Evolutionary conservation across 1,140 invertebrate genomes (phyloP).

Genomic region (Neodiprion pinetum): DNA sequence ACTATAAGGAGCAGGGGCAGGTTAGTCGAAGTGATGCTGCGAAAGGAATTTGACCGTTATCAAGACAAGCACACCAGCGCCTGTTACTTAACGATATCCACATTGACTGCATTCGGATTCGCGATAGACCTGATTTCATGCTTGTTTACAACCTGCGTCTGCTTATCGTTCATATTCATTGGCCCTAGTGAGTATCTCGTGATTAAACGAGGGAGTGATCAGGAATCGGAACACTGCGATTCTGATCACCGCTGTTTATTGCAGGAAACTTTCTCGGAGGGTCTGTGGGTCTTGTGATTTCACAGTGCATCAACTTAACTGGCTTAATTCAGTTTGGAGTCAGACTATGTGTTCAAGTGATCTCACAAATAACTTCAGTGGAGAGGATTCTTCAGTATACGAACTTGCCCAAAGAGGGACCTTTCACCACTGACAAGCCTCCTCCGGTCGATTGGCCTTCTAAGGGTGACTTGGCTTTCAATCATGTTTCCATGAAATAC

Average conservation of each 20-base stretch:
- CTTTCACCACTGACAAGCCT: too few species aligned
- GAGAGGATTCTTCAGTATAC: too few species aligned
- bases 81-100: slow-evolving; percentile 68
- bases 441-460: too few species aligned
- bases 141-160: slow-evolving; percentile 41
- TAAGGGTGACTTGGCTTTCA: too few species aligned
- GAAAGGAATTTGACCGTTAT: slow-evolving; percentile 75
- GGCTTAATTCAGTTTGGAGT: too few species aligned
- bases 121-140: slow-evolving; percentile 43
- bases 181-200: slow-evolving; percentile 38
- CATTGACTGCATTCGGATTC: slow-evolving; percentile 64
- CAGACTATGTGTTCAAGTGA: too few species aligned
- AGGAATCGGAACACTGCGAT: too few species aligned
- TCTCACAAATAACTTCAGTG: too few species aligned
- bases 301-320: too few species aligned
- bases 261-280: slow-evolving; percentile 37
- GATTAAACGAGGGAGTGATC: not conserved
- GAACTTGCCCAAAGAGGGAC: too few species aligned
- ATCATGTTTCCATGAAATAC: too few species aligned
- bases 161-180: slow-evolving; percentile 56
- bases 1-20: slow-evolving; percentile 80
- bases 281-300: too few species aligned
- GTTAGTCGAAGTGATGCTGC: slow-evolving; percentile 69
- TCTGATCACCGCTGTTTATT: not conserved
- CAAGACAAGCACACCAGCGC: slow-evolving; percentile 68